Evolutionary conservation across 2,888 invertebrate species (phyloP).

Genomic region (Tridacna crocea): DNA sequence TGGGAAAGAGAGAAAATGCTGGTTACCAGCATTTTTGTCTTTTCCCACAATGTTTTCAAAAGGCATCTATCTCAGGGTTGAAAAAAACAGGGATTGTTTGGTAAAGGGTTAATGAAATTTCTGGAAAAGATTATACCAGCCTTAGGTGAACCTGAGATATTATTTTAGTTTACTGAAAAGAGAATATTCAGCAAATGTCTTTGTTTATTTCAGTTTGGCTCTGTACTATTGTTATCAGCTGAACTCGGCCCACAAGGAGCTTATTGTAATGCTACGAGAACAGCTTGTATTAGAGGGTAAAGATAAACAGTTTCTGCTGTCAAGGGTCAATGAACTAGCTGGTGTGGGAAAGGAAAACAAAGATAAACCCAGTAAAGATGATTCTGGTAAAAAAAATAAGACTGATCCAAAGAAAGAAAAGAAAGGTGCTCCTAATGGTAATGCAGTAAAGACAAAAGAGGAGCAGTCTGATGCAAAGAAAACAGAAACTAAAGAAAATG

Average conservation of each 20-base stretch:
- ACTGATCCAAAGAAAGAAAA: constrained; percentile 2
- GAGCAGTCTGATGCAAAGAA: not conserved
- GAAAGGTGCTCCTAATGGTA: not conserved
- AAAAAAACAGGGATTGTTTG: too few relatives aligned
- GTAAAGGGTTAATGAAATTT: too few relatives aligned
- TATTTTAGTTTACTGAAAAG: too few relatives aligned
- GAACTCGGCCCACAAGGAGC: constrained; percentile 54
- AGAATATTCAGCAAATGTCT: not conserved
- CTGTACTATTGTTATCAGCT: constrained; percentile 66
- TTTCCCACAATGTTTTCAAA: too few relatives aligned
- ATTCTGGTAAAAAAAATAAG: constrained; percentile 4
- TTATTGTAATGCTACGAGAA: constrained; percentile 63
- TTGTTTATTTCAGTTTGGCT: constrained; percentile 84
- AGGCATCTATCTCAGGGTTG: too few relatives aligned
- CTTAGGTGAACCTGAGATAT: too few relatives aligned
- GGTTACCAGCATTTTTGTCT: too few relatives aligned
- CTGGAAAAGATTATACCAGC: too few relatives aligned
- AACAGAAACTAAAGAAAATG: not conserved
- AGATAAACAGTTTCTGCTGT: constrained; percentile 57
- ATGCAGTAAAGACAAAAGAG: not conserved
- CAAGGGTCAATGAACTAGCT: constrained; percentile 31
- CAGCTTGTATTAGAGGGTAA: constrained; percentile 68
- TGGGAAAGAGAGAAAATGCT: too few relatives aligned
- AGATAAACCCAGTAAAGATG: constrained; percentile 10
- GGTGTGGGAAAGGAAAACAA: constrained; percentile 1